phyloP scores from a whole-genome alignment of 2,888 invertebrate species.

The Plusia festucae region DNA sequence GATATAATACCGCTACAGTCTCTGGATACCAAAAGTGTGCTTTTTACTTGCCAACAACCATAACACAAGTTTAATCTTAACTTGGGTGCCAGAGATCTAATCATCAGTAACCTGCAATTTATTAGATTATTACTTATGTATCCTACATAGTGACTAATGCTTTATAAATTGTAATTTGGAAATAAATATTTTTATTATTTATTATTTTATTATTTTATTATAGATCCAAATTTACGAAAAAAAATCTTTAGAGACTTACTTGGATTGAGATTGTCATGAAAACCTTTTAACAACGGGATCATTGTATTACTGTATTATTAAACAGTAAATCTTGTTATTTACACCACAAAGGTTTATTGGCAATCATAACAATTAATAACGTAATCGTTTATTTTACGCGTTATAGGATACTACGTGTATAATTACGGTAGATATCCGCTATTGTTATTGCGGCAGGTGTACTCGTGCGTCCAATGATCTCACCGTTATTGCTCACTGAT shows the following conservation, averaged over 20 bases:
- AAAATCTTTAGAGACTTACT: background rate
- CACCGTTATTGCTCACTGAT: conserved; percentile 84
- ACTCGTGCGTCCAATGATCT: conserved; percentile 79
- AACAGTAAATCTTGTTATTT: conserved; percentile 31
- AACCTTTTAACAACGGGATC: conserved; percentile 8
- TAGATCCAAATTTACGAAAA: background rate
- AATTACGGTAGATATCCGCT: conserved; percentile 70
- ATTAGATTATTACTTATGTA: too few relatives aligned
- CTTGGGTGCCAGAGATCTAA: too few relatives aligned
- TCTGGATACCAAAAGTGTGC: background rate
- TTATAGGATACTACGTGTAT: conserved; percentile 58
- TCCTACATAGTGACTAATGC: too few relatives aligned
- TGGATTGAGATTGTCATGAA: background rate
- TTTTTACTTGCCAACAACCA: too few relatives aligned
- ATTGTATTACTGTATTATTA: conserved; percentile 11
- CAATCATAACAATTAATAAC: conserved; percentile 54
- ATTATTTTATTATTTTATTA: too few relatives aligned
- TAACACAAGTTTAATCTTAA: too few relatives aligned
- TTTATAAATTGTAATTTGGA: too few relatives aligned
- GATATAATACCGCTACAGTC: background rate
- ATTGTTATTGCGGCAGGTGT: conserved; percentile 66
- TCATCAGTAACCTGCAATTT: too few relatives aligned
- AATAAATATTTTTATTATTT: too few relatives aligned
- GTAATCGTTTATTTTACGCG: conserved; percentile 62
- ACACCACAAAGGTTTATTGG: conserved; percentile 36